Percentiles rank a stretch among this genome's conserved stretches.
Evolutionary conservation across 1,140 invertebrate species (phyloP).

Genomic region (Steinernema feltiae): DNA sequence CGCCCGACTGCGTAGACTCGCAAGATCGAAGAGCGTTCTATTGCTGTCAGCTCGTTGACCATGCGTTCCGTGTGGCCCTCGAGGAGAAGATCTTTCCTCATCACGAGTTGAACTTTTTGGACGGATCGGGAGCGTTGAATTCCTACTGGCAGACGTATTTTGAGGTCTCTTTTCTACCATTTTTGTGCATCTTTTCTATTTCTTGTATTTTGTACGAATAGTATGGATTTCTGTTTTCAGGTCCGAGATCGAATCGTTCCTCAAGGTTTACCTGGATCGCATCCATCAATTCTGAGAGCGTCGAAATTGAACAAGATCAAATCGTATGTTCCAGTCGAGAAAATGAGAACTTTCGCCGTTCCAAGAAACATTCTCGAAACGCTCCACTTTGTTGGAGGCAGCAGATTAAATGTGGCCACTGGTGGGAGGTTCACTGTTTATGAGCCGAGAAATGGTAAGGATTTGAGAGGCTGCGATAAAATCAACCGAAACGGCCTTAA

Average conservation of each 20-base stretch:
- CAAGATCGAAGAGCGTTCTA: slow-evolving; percentile 25
- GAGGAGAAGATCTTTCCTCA: slow-evolving; percentile 21
- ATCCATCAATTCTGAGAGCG: slow-evolving; percentile 13
- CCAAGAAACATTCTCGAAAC: slow-evolving; percentile 10
- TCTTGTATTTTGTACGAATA: not conserved
- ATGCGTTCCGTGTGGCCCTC: slow-evolving; percentile 9
- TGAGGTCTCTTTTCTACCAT: slow-evolving; percentile 7
- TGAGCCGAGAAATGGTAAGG: slow-evolving; percentile 26
- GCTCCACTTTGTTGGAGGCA: slow-evolving; percentile 19
- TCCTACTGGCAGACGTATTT: slow-evolving; percentile 23
- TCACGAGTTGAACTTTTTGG: slow-evolving; percentile 19
- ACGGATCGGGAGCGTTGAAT: slow-evolving; percentile 3
- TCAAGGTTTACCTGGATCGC: slow-evolving; percentile 23
- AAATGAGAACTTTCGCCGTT: slow-evolving; percentile 9
- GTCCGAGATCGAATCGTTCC: slow-evolving; percentile 18
- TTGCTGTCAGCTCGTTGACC: slow-evolving; percentile 32
- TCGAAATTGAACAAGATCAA: not conserved
- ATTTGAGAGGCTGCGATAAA: too few species aligned
- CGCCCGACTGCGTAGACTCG: slow-evolving; percentile 25
- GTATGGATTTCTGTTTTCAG: too few species aligned
- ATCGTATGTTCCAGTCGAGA: slow-evolving; percentile 1
- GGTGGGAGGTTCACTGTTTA: slow-evolving; percentile 4
- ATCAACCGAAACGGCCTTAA: too few species aligned
- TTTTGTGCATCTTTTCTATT: slow-evolving; percentile 17
- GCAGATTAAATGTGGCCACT: slow-evolving; percentile 11